phyloP scores from a whole-genome alignment of 2,888 invertebrate species.

The Nemurella pictetii region DNA sequence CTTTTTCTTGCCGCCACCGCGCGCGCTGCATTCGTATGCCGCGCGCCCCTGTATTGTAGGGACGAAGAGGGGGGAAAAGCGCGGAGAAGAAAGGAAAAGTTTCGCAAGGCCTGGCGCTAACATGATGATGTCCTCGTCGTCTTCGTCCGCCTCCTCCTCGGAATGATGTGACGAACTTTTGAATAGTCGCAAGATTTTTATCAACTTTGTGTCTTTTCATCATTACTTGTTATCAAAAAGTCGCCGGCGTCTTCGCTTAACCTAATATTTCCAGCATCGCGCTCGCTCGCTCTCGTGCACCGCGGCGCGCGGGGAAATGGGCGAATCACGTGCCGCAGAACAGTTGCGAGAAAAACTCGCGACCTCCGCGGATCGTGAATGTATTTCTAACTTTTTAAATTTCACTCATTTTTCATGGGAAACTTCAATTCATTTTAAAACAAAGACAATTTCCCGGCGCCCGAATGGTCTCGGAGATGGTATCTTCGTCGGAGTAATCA shows the following conservation, averaged over 20 bases:
- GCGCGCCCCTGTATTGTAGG: not conserved
- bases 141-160: not conserved
- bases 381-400: not conserved
- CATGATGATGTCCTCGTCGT: not conserved
- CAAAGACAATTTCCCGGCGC: not conserved
- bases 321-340: not conserved
- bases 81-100: conserved; percentile 5
- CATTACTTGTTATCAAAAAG: conserved; percentile 23
- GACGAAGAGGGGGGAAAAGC: not conserved
- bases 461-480: not conserved
- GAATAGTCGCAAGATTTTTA: conserved; percentile 34
- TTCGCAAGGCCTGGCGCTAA: not conserved
- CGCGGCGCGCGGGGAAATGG: not conserved
- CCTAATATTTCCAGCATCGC: conserved; percentile 11
- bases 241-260: conserved; percentile 1
- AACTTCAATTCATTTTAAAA: conserved; percentile 17
- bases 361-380: not conserved
- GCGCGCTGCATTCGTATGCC: not conserved
- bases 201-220: conserved; percentile 37
- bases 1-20: not conserved
- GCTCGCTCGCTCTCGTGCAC: not conserved
- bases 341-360: not conserved
- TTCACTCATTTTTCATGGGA: conserved; percentile 6
- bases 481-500: not conserved
- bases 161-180: conserved; percentile 31